Percentiles rank a stretch among this genome's conserved stretches.
Conservation (phyloP, 2,113 vertebrate genomes). For the Nanorana parkeri region DNA sequence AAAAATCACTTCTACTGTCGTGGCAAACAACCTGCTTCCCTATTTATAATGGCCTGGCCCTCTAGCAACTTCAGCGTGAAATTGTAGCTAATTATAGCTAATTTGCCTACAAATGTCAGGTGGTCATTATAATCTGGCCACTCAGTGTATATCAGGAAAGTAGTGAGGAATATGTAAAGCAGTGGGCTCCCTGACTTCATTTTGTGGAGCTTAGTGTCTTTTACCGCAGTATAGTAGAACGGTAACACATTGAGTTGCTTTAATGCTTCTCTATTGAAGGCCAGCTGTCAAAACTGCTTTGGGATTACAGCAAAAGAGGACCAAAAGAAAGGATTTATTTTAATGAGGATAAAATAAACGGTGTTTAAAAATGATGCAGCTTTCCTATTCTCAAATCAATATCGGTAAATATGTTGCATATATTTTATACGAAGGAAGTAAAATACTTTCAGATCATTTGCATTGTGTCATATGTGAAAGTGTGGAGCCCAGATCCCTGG, state of each 20-base stretch:
- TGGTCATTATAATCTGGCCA: no score
- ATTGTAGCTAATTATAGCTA: no score
- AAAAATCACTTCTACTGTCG: no score
- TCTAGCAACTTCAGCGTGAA: no score
- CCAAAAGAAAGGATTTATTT: conserved; percentile 12
- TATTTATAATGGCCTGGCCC: no score
- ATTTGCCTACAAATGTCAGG: no score
- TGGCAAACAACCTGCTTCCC: no score
- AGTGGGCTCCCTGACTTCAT: not conserved
- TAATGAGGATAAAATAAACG: conserved; percentile 31
- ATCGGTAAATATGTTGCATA: conserved; percentile 1
- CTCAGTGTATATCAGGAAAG: not conserved
- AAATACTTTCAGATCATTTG: not conserved
- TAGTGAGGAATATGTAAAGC: conserved; percentile 5
- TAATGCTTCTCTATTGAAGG: conserved; percentile 14
- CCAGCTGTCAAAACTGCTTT: conserved; percentile 39
- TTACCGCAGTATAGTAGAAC: not conserved
- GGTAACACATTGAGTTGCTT: conserved; percentile 15
- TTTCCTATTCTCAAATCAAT: conserved; percentile 15
- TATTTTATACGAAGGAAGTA: conserved; percentile 7
- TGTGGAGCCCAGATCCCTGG: conserved; percentile 35
- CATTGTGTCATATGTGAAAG: not conserved
- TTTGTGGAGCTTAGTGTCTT: conserved; percentile 19
- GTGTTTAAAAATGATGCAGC: not conserved
- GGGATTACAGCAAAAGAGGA: conserved; percentile 3